A percentile compares a stretch with the other conserved stretches of the same genome.
Conservation (phyloP, 2,888 invertebrate species). For the Acanthopleura granulata region DNA sequence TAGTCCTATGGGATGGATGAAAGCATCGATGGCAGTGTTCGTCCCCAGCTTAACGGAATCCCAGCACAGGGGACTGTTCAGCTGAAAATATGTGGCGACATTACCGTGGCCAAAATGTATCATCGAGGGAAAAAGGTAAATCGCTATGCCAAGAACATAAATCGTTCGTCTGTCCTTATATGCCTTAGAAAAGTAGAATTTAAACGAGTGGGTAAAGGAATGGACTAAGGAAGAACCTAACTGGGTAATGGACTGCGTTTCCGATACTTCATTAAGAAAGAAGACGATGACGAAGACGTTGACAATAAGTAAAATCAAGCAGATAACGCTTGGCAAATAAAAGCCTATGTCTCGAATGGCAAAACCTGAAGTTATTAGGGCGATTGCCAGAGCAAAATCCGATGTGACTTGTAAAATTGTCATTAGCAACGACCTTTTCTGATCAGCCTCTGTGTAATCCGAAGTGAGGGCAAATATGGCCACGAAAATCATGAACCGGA, state of each 20-base stretch:
- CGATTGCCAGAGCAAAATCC: not conserved
- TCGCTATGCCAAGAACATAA: not conserved
- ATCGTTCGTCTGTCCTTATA: not conserved
- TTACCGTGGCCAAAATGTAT: not conserved
- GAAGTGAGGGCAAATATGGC: not conserved
- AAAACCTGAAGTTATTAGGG: not conserved
- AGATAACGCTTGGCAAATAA: not conserved
- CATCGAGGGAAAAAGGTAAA: not conserved
- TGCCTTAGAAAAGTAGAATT: not conserved
- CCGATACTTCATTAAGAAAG: not conserved
- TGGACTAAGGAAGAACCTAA: not conserved
- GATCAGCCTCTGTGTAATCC: not conserved
- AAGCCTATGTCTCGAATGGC: not conserved
- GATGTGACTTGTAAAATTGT: not conserved
- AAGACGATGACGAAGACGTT: not conserved
- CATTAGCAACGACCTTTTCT: not conserved
- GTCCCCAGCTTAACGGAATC: not conserved
- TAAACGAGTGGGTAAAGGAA: not conserved
- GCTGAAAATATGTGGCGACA: not conserved
- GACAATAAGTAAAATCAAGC: not conserved
- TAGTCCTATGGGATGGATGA: slow-evolving; percentile 6
- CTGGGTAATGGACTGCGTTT: not conserved
- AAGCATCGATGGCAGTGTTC: not conserved
- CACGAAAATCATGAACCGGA: not conserved
- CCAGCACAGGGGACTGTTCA: not conserved